phyloP scores from a whole-genome alignment of 2,888 invertebrate species.

The Mythimna ferrago region DNA sequence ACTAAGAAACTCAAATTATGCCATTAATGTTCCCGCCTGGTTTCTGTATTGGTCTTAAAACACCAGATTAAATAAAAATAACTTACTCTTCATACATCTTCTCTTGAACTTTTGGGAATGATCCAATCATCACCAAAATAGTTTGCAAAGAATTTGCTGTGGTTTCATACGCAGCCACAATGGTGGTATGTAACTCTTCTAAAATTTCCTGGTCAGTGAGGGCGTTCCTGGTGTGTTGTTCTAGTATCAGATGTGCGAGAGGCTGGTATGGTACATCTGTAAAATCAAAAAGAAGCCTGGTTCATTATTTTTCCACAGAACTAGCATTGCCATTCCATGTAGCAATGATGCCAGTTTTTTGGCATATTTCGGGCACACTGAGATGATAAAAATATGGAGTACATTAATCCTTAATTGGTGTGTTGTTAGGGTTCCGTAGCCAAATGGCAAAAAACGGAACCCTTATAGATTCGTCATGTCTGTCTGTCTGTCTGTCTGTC shows the following conservation, averaged over 20 bases:
- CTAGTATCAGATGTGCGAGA: background rate
- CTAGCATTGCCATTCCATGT: too few relatives aligned
- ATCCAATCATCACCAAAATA: constrained; percentile 11
- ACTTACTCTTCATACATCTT: background rate
- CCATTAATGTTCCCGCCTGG: too few relatives aligned
- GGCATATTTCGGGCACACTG: too few relatives aligned
- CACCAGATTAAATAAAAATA: background rate
- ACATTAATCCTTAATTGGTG: too few relatives aligned
- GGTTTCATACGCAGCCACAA: constrained; percentile 6
- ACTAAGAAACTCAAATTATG: too few relatives aligned
- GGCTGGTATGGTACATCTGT: constrained; percentile 16
- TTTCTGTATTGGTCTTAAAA: background rate
- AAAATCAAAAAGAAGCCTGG: background rate
- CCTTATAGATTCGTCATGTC: too few relatives aligned
- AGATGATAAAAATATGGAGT: too few relatives aligned
- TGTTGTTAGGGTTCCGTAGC: too few relatives aligned
- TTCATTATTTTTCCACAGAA: too few relatives aligned
- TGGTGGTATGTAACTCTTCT: constrained; percentile 9
- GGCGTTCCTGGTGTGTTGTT: constrained; percentile 3
- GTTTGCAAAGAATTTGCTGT: background rate
- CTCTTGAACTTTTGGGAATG: constrained; percentile 23
- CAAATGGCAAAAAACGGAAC: too few relatives aligned
- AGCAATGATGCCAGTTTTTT: too few relatives aligned
- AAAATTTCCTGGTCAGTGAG: constrained; percentile 19
- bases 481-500: too few relatives aligned